Percentiles rank a stretch among this genome's conserved stretches.
Conservation (phyloP, 2,113 vertebrate species). For the Esox niger region DNA sequence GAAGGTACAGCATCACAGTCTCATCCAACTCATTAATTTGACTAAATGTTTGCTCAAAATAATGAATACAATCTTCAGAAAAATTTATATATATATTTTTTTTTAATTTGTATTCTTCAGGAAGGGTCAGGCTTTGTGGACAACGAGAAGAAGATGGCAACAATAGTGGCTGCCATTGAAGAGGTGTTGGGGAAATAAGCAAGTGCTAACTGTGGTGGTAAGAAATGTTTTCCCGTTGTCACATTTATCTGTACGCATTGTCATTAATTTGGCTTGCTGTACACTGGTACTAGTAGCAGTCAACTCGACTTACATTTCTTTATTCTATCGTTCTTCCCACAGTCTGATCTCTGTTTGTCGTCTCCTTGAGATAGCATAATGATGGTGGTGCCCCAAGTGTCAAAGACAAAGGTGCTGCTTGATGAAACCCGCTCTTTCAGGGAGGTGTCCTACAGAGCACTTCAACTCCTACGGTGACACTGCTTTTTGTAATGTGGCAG, state of each 20-base stretch:
- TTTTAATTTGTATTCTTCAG: constrained; percentile 31
- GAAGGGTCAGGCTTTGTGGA: constrained; percentile 50
- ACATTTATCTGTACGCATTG: too few relatives aligned
- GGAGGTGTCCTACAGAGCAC: background rate
- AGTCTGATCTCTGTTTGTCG: constrained; percentile 36
- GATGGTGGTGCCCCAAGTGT: constrained; percentile 52
- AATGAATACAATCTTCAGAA: background rate
- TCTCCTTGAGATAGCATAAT: constrained; percentile 45
- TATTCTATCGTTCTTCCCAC: background rate
- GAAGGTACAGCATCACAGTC: constrained; percentile 32
- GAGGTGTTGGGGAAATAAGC: constrained; percentile 38
- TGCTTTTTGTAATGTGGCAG: background rate
- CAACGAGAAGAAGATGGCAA: constrained; percentile 22
- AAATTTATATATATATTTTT: background rate
- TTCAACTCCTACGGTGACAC: background rate
- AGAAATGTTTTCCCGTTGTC: background rate
- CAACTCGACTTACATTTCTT: background rate
- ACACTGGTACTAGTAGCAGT: background rate
- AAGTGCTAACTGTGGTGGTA: constrained; percentile 30
- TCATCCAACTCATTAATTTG: background rate
- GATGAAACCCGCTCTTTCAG: constrained; percentile 33
- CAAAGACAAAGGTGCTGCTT: constrained; percentile 38
- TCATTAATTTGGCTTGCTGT: background rate
- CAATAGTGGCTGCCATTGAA: constrained; percentile 39
- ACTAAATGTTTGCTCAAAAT: background rate